A percentile compares a stretch with the other conserved stretches of the same genome.
These are phyloP conservation scores for Pelagia noctiluca DNA, from an alignment of 30 jellyfish, hydroid and myxozoan species.

Conservation along the genomic window DNA sequence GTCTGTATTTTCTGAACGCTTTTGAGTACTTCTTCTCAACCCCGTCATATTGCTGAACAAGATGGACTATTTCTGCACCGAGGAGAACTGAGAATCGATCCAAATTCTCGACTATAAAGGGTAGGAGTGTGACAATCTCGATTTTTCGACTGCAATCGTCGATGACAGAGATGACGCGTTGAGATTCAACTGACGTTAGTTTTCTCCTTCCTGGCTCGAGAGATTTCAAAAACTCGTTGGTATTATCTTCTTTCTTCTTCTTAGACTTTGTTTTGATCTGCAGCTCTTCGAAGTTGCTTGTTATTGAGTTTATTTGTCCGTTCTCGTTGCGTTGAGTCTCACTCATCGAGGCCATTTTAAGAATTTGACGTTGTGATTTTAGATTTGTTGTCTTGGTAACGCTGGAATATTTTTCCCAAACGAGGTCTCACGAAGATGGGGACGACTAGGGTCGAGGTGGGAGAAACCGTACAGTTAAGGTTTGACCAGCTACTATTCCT, in stretches of 20 bases:
- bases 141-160: constrained; percentile 81
- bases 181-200: constrained; percentile 86
- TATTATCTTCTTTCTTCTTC: constrained; percentile 50
- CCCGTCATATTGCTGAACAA: constrained; percentile 60
- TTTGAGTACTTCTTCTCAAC: constrained; percentile 51
- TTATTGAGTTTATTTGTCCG: constrained; percentile 12
- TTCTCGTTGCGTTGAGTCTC: constrained; percentile 33
- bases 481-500: too few species aligned
- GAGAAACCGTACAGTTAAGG: too few species aligned
- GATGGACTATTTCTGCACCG: constrained; percentile 66
- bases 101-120: constrained; percentile 79
- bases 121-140: constrained; percentile 88
- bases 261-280: constrained; percentile 59
- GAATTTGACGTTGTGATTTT: constrained; percentile 1
- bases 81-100: constrained; percentile 75
- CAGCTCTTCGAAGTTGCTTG: constrained; percentile 68
- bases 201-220: constrained; percentile 85
- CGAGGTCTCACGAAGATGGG: too few species aligned
- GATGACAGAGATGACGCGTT: constrained; percentile 72
- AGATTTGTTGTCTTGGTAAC: constrained; percentile 43
- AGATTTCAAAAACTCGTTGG: constrained; percentile 47
- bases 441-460: too few species aligned
- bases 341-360: constrained; percentile 56
- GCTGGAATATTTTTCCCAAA: too few species aligned
- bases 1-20: constrained; percentile 39